Evolutionary conservation across 2,888 invertebrate genomes (phyloP).

Genomic region (Zhuqinia jingwanae): DNA sequence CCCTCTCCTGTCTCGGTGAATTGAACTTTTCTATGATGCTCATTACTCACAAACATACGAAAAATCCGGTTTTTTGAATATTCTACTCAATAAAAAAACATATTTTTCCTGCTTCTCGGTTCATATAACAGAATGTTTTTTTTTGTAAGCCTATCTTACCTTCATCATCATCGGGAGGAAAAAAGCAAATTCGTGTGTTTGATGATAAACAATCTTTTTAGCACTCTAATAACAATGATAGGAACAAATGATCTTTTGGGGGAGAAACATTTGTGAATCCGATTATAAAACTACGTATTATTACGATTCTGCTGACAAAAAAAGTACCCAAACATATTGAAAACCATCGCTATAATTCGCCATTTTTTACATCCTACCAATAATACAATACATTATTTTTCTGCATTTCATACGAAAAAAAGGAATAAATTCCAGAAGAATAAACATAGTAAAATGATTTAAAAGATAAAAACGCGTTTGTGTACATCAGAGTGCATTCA

Average conservation of each 20-base stretch:
- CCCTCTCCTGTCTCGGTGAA: constrained; percentile 20
- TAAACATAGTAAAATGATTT: constrained; percentile 6
- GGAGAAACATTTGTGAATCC: neutral
- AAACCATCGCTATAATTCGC: neutral
- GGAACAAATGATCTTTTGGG: neutral
- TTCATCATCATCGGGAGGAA: constrained; percentile 27
- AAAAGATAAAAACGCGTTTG: constrained; percentile 15
- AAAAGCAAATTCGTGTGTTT: neutral
- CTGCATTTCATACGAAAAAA: neutral
- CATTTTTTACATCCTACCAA: neutral
- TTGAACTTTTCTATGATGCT: constrained; percentile 56
- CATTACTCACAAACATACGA: neutral
- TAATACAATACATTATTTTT: neutral
- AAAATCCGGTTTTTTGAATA: constrained; percentile 67
- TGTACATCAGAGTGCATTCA: constrained; percentile 46
- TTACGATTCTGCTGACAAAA: too few relatives aligned
- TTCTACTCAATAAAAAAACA: constrained; percentile 40
- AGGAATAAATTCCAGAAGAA: constrained; percentile 41
- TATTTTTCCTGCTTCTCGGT: constrained; percentile 13
- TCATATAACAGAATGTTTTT: constrained; percentile 39
- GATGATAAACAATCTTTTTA: constrained; percentile 2
- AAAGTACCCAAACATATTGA: constrained; percentile 3
- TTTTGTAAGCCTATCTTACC: neutral
- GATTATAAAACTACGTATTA: neutral
- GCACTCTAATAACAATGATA: neutral